Percentiles rank a stretch among this genome's conserved stretches.
These are phyloP conservation scores for Polypedilum vanderplanki DNA, from an alignment of 1,140 invertebrate genomes.

Conservation along the genomic window DNA sequence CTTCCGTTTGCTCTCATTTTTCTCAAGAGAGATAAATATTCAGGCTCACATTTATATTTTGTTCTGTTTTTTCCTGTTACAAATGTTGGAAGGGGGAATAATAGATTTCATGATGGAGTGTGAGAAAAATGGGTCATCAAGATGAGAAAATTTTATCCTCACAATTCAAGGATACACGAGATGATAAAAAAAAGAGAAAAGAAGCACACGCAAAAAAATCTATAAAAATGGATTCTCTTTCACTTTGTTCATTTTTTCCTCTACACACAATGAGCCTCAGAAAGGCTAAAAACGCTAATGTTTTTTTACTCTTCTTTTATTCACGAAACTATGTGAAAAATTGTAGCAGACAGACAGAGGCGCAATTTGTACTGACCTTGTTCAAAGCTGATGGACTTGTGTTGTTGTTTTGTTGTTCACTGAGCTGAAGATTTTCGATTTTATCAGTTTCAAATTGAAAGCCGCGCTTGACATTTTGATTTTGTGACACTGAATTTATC, in stretches of 20 bases:
- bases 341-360: too few relatives aligned
- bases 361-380: neutral
- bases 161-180: slow-evolving; percentile 11
- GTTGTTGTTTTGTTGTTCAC: slow-evolving; percentile 2
- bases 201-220: neutral
- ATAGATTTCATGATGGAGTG: neutral
- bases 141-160: slow-evolving; percentile 11
- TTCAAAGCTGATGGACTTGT: slow-evolving; percentile 6
- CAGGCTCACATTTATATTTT: neutral
- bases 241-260: neutral
- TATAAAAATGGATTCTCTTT: slow-evolving; percentile 6
- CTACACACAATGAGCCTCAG: neutral
- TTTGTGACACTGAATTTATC: neutral
- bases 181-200: neutral
- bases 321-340: too few relatives aligned
- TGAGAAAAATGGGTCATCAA: slow-evolving; percentile 23
- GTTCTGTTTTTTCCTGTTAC: neutral
- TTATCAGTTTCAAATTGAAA: neutral
- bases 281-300: too few relatives aligned
- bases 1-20: too few relatives aligned
- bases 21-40: too few relatives aligned
- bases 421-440: slow-evolving; percentile 9
- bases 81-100: neutral
- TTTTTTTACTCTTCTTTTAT: too few relatives aligned
- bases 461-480: neutral